Base-by-base conservation (phyloP, 2,113 vertebrate species). In the Cricetomys ansorgei region DNA sequence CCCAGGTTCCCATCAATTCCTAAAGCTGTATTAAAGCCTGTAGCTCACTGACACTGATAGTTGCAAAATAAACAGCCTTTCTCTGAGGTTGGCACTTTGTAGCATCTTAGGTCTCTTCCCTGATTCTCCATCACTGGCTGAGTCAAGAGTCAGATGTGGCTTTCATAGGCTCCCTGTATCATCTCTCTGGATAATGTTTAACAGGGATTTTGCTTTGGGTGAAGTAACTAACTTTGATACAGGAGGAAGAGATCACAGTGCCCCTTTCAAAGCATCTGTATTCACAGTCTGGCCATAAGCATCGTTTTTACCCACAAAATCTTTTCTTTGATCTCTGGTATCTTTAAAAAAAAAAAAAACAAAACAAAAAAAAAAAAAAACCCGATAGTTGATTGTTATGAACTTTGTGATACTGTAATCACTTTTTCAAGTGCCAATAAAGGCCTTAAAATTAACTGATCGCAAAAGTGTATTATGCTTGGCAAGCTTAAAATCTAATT, bases 361-460 rank as follows among this genome's bases (percentile, higher is more conserved):
- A 10, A 57, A 15, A 57, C 8, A 57, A 57, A 59, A 19, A 59
- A 19, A 59, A 3, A 59, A 59, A 15, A n/a, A n/a, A n/a, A n/a
- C n/a, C n/a, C n/a, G 87, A n/a, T 45, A 55, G 21, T 84, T 86
- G 55, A 2, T 95, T 73, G 29, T 65, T 90, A n/a, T 31, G 34
- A 94, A 73, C 37, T 88, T 94, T 89, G 72, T 94, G 53, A 88
- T 79, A 48, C 27, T 87, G 9, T 92, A 79, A 43, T 87, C 50
- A 77, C 94, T 80, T 89, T 93, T 55, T 95, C 76, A 79, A 95
- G 53, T 96, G 59, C 90, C 40, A 73, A 29, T 57, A 76, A 88
- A 86, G 25, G 17, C 83, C 75, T 96, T 48, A 88, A 83, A 43
- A 40, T 95, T 45, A 48, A 67, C 75, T 95, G 57, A 25, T 48